Evolutionary conservation across 2,888 invertebrate genomes (phyloP).

Genomic region (Drosophila anomelani): DNA sequence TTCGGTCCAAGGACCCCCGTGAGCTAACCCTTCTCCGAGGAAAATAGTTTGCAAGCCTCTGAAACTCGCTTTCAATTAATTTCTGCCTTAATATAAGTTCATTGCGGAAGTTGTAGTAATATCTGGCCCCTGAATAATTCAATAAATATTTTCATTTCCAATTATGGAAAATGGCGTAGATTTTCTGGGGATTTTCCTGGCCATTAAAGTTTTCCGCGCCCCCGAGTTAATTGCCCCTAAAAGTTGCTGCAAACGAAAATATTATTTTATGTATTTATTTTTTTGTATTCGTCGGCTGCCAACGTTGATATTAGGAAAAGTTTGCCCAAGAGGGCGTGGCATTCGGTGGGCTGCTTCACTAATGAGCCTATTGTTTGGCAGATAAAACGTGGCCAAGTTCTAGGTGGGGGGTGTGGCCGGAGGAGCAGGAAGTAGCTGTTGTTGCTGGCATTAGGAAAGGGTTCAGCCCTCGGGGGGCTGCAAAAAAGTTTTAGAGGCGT

Average conservation of each 20-base stretch:
- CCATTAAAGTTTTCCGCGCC: slow-evolving; percentile 47
- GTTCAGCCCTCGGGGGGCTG: slow-evolving; percentile 32
- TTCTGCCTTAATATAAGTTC: slow-evolving; percentile 18
- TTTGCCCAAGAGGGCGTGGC: slow-evolving; percentile 48
- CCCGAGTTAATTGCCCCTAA: slow-evolving; percentile 68
- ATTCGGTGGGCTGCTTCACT: slow-evolving; percentile 51
- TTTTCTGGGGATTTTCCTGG: slow-evolving; percentile 31
- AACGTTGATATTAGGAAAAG: slow-evolving; percentile 69
- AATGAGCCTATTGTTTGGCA: slow-evolving; percentile 76
- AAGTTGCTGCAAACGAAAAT: slow-evolving; percentile 73
- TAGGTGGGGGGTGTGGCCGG: slow-evolving; percentile 8
- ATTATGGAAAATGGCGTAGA: slow-evolving; percentile 29
- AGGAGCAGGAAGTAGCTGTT: slow-evolving; percentile 53
- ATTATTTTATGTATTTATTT: slow-evolving; percentile 67
- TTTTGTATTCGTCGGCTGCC: slow-evolving; percentile 1
- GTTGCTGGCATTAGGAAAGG: slow-evolving; percentile 54
- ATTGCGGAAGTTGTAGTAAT: slow-evolving; percentile 41
- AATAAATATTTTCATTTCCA: slow-evolving; percentile 67
- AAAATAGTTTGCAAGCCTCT: slow-evolving; percentile 27
- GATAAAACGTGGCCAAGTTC: slow-evolving; percentile 54
- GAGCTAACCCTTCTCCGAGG: neutral
- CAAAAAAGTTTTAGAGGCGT: slow-evolving; percentile 41
- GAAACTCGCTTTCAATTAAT: slow-evolving; percentile 29
- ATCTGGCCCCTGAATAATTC: slow-evolving; percentile 66
- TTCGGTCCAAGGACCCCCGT: slow-evolving; percentile 11